These are phyloP conservation scores for Bursaphelenchus okinawaensis DNA, from an alignment of 2,888 invertebrate species.

Conservation along the genomic window DNA sequence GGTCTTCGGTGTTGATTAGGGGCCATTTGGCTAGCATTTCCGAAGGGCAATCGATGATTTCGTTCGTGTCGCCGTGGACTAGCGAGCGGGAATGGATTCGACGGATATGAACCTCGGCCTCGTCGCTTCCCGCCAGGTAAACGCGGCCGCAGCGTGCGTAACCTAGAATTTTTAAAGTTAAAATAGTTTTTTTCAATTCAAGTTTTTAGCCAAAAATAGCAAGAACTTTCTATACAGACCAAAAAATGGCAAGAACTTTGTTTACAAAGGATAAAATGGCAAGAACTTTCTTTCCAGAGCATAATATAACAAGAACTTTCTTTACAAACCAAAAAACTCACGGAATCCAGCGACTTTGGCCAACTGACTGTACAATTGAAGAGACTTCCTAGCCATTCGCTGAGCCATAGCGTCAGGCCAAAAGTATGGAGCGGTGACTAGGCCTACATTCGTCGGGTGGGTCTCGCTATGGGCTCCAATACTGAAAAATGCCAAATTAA, in stretches of 20 bases:
- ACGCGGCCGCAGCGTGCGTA: conserved; percentile 48
- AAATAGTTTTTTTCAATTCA: background rate
- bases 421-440: conserved; percentile 71
- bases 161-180: conserved; percentile 30
- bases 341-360: conserved; percentile 68
- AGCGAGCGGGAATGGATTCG: conserved; percentile 15
- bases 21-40: conserved; percentile 54
- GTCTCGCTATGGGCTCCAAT: conserved; percentile 61
- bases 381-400: conserved; percentile 72
- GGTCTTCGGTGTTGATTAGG: conserved; percentile 46
- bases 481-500: conserved; percentile 20
- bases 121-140: conserved; percentile 43
- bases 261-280: no score
- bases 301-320: no score
- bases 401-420: conserved; percentile 65
- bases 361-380: conserved; percentile 70
- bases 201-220: no score
- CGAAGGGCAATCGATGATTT: conserved; percentile 47
- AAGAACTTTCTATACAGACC: no score
- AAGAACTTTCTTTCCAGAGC: no score
- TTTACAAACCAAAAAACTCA: conserved; percentile 62
- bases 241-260: no score
- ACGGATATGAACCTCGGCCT: conserved; percentile 36
- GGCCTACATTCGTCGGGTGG: conserved; percentile 68
- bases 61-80: conserved; percentile 19